Evolutionary conservation across 2,113 vertebrate species (phyloP).

Genomic region (Tachuris rubrigastra): DNA sequence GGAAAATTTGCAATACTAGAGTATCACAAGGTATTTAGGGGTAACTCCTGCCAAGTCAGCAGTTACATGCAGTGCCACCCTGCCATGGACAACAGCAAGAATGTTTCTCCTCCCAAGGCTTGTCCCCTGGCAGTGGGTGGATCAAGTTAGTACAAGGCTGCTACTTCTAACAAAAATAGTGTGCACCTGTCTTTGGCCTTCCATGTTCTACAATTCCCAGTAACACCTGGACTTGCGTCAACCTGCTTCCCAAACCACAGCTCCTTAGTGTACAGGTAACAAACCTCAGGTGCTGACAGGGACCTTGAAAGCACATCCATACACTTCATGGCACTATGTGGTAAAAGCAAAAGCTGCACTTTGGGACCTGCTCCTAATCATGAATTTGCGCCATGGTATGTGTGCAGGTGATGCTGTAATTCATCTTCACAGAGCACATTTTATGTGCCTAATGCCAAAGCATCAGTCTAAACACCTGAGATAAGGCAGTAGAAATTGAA

Average conservation of each 20-base stretch:
- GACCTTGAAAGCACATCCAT: not conserved
- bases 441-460: not conserved
- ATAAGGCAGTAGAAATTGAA: not conserved
- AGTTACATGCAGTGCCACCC: not conserved
- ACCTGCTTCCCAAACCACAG: not conserved
- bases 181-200: rapidly evolving
- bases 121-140: not conserved
- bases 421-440: not conserved
- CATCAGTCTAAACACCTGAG: not conserved
- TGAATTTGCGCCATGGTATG: not conserved
- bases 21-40: not conserved
- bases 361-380: not conserved
- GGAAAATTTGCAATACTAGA: not conserved
- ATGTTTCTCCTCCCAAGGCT: not conserved
- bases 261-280: not conserved
- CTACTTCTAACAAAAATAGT: not conserved
- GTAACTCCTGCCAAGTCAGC: not conserved
- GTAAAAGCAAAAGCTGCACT: not conserved
- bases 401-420: not conserved
- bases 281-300: not conserved
- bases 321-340: rapidly evolving
- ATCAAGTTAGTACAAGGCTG: not conserved
- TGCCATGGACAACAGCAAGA: not conserved
- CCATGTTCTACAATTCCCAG: not conserved
- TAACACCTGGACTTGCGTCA: not conserved